Percentiles rank a stretch among this genome's conserved stretches.
phyloP scores from a whole-genome alignment of 2,888 invertebrate genomes.

The Melanostoma scalare region DNA sequence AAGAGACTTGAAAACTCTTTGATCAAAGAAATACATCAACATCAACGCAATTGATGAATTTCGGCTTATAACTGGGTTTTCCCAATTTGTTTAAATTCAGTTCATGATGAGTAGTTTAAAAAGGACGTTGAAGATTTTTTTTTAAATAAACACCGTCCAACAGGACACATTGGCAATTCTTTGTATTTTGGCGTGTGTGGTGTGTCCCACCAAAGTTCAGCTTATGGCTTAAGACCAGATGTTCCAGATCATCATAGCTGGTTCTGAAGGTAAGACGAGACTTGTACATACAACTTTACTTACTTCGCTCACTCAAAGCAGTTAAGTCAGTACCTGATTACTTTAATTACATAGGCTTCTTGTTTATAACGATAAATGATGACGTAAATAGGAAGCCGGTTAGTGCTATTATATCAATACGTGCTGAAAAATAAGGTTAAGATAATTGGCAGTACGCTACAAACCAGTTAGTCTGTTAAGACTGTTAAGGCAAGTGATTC shows the following conservation, averaged over 20 bases:
- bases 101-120: no score
- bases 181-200: background rate
- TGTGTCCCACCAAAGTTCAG: background rate
- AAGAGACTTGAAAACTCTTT: no score
- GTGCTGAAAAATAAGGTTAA: slow-evolving; percentile 16
- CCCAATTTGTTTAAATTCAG: no score
- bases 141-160: background rate
- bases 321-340: no score
- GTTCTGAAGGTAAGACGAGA: slow-evolving; percentile 2
- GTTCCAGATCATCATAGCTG: background rate
- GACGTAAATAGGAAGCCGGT: slow-evolving; percentile 26
- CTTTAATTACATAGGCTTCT: background rate
- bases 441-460: slow-evolving; percentile 1
- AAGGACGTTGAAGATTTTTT: no score
- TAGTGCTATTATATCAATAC: slow-evolving; percentile 6
- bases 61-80: no score
- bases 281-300: background rate
- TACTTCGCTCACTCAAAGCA: background rate
- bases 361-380: background rate
- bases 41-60: no score
- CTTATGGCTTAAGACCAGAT: slow-evolving; percentile 2
- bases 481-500: slow-evolving; percentile 3
- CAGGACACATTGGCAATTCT: slow-evolving; percentile 18
- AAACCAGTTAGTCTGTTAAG: background rate
- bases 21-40: no score